Percentiles rank a stretch among this genome's conserved stretches.
phyloP scores from a whole-genome alignment of 2,888 invertebrate species.

The Netelia fuscicornis region DNA sequence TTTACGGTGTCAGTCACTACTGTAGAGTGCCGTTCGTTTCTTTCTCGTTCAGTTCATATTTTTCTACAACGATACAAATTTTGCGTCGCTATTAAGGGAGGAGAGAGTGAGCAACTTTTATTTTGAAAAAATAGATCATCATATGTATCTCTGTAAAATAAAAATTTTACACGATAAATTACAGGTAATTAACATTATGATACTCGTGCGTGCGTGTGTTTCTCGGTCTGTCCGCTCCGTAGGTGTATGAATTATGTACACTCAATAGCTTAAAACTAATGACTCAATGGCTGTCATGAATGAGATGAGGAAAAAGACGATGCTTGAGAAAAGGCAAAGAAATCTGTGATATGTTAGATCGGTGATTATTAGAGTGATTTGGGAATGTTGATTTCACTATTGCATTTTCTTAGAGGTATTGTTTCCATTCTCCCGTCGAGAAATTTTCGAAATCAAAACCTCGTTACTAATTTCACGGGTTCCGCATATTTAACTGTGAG shows the following conservation, averaged over 20 bases:
- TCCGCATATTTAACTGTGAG: slow-evolving; percentile 74
- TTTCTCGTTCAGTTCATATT: slow-evolving; percentile 28
- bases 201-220: slow-evolving; percentile 3
- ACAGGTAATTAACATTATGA: neutral
- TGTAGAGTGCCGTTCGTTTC: neutral
- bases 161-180: slow-evolving; percentile 59
- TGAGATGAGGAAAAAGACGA: slow-evolving; percentile 23
- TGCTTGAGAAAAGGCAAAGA: slow-evolving; percentile 14
- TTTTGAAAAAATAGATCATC: slow-evolving; percentile 51
- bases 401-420: neutral
- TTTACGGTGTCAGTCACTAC: slow-evolving; percentile 11
- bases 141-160: slow-evolving; percentile 65
- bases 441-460: slow-evolving; percentile 57
- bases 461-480: slow-evolving; percentile 72
- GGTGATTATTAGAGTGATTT: slow-evolving; percentile 33
- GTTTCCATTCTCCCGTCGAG: neutral
- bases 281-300: slow-evolving; percentile 61
- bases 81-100: neutral
- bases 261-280: slow-evolving; percentile 37
- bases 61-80: slow-evolving; percentile 46
- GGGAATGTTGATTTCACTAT: neutral
- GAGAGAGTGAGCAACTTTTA: slow-evolving; percentile 21
- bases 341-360: slow-evolving; percentile 33
- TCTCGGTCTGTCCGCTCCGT: neutral
- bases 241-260: slow-evolving; percentile 54